Base-by-base conservation (phyloP, 2,888 invertebrate species). In the Calameuta pallipes region DNA sequence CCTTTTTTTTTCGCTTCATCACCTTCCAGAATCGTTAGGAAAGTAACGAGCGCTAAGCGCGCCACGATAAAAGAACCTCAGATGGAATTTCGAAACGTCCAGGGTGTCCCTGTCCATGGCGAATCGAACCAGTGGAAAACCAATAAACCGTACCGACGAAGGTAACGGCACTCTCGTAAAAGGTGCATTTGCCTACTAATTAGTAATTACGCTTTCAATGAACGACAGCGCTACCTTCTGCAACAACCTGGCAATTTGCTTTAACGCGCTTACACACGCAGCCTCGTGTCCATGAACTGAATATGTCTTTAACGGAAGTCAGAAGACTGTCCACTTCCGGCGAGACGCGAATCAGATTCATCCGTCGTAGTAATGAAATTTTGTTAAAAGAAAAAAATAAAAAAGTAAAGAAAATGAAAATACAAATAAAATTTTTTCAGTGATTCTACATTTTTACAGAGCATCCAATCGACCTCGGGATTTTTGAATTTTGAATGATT, bases 251-350 rank as follows among this genome's bases (percentile, higher is more conserved):
- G 85, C 82, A 84, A 88, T 87, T 87, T 85, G 82, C 76, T 79
- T 78, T 81, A 80, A 23, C 82, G 87, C 86, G 87, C 87, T 87
- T 56, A 56, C 23, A 23, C 23, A 9, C 56, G 56, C 23, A 88
- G 83, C 82, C 71, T 15, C 86, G 81, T 79, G 89, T 87, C 89
- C 89, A 82, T 89, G 89, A 88, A 85, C 89, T 87, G 87, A 86
- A 87, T 89, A 84, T 82, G 82, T 83, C 78, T 81, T 79, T 81
- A 82, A 83, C 83, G 86, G 84, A 85, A 83, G 78, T 78, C 30
- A 73, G 79, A 82, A 82, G 77, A 83, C 78, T 81, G 82, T 75
- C 76, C 78, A 79, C 80, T 86, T 86, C 86, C 86, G 74, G 34
- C 36, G 75, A 30, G 9, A 34, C 31, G 9, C 71, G 71, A 56